Percentiles rank a stretch among this genome's conserved stretches.
Conservation (phyloP, 2,888 invertebrate species). For the Pristionchus fissidentatus region DNA sequence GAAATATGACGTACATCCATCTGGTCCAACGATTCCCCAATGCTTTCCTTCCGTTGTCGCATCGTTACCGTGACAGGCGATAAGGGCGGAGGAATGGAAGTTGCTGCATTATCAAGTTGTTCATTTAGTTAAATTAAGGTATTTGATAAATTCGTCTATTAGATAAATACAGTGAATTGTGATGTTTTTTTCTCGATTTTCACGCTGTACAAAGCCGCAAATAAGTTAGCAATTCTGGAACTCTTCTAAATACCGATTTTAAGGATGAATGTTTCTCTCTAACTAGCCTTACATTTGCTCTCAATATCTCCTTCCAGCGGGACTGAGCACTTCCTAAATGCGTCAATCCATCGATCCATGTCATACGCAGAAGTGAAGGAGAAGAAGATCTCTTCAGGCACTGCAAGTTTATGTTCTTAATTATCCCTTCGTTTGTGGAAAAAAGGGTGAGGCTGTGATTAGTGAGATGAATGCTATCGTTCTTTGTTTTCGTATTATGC, state of each 20-base stretch:
- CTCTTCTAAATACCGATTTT: too few species aligned
- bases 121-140: not conserved
- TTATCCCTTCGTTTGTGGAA: not conserved
- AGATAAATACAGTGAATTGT: too few species aligned
- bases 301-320: conserved; percentile 48
- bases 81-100: not conserved
- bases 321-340: conserved; percentile 52
- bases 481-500: too few species aligned
- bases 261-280: too few species aligned
- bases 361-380: conserved; percentile 50
- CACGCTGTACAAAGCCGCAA: too few species aligned
- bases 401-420: too few species aligned
- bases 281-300: not conserved
- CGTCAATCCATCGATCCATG: conserved; percentile 57
- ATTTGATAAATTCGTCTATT: too few species aligned
- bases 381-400: conserved; percentile 19
- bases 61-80: conserved; percentile 6
- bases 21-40: conserved; percentile 3
- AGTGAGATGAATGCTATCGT: too few species aligned
- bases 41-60: not conserved
- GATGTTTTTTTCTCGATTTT: too few species aligned
- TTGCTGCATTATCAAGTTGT: not conserved
- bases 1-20: conserved; percentile 28
- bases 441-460: too few species aligned
- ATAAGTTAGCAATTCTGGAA: too few species aligned